phyloP scores from a whole-genome alignment of 2,888 invertebrate genomes.

The Nemotelus nigrinus region DNA sequence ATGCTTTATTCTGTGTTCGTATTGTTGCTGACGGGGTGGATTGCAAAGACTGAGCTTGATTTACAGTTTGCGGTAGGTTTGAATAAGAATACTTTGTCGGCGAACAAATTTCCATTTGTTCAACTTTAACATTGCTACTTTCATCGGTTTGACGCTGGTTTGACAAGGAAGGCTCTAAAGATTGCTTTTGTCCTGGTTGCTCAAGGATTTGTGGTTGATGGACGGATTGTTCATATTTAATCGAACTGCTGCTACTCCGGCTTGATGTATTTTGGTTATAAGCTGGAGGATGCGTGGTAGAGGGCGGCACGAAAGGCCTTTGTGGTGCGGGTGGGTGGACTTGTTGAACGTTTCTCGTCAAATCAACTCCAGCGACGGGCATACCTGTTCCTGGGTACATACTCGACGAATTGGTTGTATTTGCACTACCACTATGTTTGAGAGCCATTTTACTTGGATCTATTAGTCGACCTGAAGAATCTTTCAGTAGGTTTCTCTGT shows the following conservation, averaged over 20 bases:
- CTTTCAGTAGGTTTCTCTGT: conserved; percentile 51
- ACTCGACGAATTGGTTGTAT: conserved; percentile 27
- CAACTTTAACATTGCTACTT: conserved; percentile 38
- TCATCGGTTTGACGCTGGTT: conserved; percentile 35
- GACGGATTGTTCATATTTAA: conserved; percentile 56
- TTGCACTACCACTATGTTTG: conserved; percentile 41
- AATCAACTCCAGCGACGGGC: conserved; percentile 52
- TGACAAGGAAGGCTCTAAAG: conserved; percentile 53
- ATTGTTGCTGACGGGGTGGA: conserved; percentile 44
- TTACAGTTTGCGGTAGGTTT: conserved; percentile 47
- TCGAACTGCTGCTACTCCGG: conserved; percentile 47
- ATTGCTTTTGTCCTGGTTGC: conserved; percentile 49
- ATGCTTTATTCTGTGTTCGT: conserved; percentile 49
- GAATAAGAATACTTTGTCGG: conserved; percentile 53
- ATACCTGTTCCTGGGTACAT: conserved; percentile 49
- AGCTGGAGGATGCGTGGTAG: conserved; percentile 49
- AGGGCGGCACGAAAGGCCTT: conserved; percentile 48
- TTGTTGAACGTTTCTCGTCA: conserved; percentile 52
- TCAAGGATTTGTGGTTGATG: conserved; percentile 52
- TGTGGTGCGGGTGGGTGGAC: conserved; percentile 46
- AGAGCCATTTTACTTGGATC: conserved; percentile 45
- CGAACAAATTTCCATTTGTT: conserved; percentile 55
- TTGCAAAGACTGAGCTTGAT: conserved; percentile 50
- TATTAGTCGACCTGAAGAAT: conserved; percentile 43
- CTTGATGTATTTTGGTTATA: conserved; percentile 50